Percentiles rank a stretch among this genome's conserved stretches.
phyloP scores from a whole-genome alignment of 2,797 vertebrate species.

The Gephyroberyx darwinii region DNA sequence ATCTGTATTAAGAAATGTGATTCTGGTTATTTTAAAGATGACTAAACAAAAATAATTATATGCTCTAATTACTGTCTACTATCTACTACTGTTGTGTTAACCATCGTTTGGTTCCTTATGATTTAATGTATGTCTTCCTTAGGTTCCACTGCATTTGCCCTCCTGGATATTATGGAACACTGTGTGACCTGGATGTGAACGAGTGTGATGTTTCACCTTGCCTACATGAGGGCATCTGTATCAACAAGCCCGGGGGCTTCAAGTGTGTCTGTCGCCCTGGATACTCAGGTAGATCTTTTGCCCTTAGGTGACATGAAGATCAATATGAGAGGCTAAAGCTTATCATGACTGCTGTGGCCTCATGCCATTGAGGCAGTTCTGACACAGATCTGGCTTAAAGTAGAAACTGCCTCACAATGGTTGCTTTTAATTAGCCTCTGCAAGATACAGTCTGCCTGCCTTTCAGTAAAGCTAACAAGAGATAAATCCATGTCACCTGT shows the following conservation, averaged over 20 bases:
- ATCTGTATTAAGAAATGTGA: background rate
- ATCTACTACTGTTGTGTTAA: background rate
- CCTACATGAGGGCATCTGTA: slow-evolving; percentile 83
- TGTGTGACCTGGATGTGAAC: slow-evolving; percentile 87
- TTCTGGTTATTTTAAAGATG: slow-evolving; percentile 1
- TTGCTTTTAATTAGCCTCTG: slow-evolving; percentile 71
- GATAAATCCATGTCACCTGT: slow-evolving; percentile 60
- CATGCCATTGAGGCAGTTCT: slow-evolving; percentile 48
- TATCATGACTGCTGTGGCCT: slow-evolving; percentile 61
- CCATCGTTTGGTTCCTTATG: slow-evolving; percentile 31
- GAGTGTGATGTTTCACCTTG: slow-evolving; percentile 87
- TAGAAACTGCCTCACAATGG: slow-evolving; percentile 56
- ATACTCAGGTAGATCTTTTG: slow-evolving; percentile 83
- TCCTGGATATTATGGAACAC: slow-evolving; percentile 81
- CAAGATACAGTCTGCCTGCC: slow-evolving; percentile 48
- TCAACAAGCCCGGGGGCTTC: slow-evolving; percentile 83
- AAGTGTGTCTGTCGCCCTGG: slow-evolving; percentile 82
- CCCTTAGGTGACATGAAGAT: slow-evolving; percentile 74
- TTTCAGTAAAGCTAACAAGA: slow-evolving; percentile 60
- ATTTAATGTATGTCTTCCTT: slow-evolving; percentile 48
- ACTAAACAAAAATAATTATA: background rate
- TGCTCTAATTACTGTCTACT: background rate
- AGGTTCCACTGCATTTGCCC: slow-evolving; percentile 84
- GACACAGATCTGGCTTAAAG: slow-evolving; percentile 72
- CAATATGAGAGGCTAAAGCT: slow-evolving; percentile 77